Evolutionary conservation across 2,113 vertebrate genomes (phyloP), one percentile per base, ranked within the genome.

Genomic region (Hydrolagus affinis): DNA sequence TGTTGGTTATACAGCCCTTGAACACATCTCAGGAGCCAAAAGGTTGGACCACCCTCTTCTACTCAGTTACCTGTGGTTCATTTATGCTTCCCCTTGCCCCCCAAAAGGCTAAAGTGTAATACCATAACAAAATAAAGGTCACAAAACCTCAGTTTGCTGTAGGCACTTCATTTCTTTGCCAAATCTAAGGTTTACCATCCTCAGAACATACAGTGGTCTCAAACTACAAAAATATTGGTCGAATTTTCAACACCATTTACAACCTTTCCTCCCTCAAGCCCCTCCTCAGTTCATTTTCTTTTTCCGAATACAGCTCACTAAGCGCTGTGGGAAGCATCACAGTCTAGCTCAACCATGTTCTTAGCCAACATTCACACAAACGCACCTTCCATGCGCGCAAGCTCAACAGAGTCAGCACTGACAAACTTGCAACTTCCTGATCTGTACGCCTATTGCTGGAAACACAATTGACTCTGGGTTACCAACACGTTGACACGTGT

Each of bases 41-140:
- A 44, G 44, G 44, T 44, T 44, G 44, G 44, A 6, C 44, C 44
- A 44, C 44, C 44, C 44, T 44, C 2, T 64, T 83, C 23, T 83
- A 83, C 32, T 23, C 78, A 83, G 25, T 83, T 83, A 68, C 62
- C 15, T 83, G 32, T 83, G 78, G 78, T 66, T 66, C 78, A 83
- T 68, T 66, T 83, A 83, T 83, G 30, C 66, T 66, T 30, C 7
- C 4, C 44, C 44, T 44, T 44, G n/a, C 44, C 44, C 70, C 3
- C n/a, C n/a, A 28, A 83, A 83, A 83, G 25, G 28, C 78, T 68
- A 30, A 83, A 83, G 78, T 83, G 78, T 83, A 64, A 83, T 25
- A 83, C 28, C 59, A 62, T 80, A 80, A 80, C 59, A 62, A 80
- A 80, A 80, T 80, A 83, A 83, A 66, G 78, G 19, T 83, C 78